Evolutionary conservation across 2,113 vertebrate species (phyloP).

Genomic region (Eolophus roseicapilla): DNA sequence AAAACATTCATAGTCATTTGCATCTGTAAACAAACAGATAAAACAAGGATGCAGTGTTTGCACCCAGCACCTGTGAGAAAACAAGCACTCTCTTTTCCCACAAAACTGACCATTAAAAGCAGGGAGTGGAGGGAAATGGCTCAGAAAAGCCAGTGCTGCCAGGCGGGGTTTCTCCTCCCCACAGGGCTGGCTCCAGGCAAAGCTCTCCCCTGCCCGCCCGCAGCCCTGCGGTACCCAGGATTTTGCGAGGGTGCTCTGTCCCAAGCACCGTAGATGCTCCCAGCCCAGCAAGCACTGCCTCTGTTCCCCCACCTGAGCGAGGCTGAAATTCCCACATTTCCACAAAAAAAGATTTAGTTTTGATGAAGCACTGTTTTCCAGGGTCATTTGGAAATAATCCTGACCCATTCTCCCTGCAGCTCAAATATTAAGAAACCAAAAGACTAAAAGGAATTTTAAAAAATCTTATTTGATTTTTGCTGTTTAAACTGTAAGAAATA

Average conservation of each 20-base stretch:
- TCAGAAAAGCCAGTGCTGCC: neutral
- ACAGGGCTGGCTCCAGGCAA: neutral
- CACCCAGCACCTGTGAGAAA: neutral
- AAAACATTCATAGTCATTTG: neutral
- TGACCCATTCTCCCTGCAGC: neutral
- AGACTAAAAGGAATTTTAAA: neutral
- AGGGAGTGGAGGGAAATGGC: neutral
- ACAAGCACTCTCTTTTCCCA: neutral
- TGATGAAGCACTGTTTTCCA: neutral
- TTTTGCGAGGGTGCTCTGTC: neutral
- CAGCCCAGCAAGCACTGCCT: neutral
- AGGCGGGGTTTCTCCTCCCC: accelerated
- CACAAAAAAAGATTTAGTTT: neutral
- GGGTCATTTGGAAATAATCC: neutral
- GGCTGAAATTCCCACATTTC: neutral
- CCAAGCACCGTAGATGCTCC: accelerated
- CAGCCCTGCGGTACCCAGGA: neutral
- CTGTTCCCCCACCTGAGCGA: neutral
- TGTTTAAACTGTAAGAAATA: neutral
- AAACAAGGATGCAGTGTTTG: neutral
- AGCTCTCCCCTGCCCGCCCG: neutral
- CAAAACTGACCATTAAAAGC: neutral
- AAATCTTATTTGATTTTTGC: neutral
- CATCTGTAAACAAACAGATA: neutral
- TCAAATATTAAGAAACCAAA: neutral